A percentile compares a stretch with the other conserved stretches of the same genome.
Conservation (phyloP, 2,888 invertebrate species). For the Stenchaetothrips biformis region DNA sequence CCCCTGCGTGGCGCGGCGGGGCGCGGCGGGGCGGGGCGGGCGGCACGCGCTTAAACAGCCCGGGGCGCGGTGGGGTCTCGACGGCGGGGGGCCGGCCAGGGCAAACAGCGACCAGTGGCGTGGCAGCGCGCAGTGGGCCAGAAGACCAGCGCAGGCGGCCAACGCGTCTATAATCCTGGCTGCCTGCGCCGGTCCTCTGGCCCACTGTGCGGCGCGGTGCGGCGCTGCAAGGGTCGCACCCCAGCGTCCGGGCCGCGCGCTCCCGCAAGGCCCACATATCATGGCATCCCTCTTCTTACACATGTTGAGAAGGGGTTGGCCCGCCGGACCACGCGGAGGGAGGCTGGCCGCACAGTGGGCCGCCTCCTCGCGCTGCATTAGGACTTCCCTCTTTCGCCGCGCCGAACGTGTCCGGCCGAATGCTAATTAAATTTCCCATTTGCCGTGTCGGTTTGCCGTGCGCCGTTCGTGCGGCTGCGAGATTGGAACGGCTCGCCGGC, state of each 20-base stretch:
- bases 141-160: too few relatives aligned
- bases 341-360: neutral
- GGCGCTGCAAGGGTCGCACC: too few relatives aligned
- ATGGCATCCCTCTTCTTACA: conserved; percentile 21
- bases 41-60: conserved; percentile 10
- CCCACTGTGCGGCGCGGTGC: too few relatives aligned
- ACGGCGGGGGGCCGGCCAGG: neutral
- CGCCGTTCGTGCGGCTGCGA: too few relatives aligned
- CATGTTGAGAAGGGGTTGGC: neutral
- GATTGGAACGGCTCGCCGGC: too few relatives aligned
- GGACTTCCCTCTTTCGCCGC: neutral
- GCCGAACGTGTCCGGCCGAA: neutral
- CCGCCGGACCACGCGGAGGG: neutral
- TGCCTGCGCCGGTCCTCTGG: too few relatives aligned
- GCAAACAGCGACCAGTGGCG: conserved; percentile 2
- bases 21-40: neutral
- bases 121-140: neutral
- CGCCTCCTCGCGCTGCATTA: neutral
- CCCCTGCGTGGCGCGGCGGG: neutral
- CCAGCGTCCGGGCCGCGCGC: neutral
- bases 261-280: conserved; percentile 12
- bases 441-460: neutral
- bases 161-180: too few relatives aligned
- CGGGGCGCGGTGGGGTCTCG: neutral
- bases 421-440: neutral